phyloP scores from a whole-genome alignment of 2,888 invertebrate species.

The Agapostemon virescens region DNA sequence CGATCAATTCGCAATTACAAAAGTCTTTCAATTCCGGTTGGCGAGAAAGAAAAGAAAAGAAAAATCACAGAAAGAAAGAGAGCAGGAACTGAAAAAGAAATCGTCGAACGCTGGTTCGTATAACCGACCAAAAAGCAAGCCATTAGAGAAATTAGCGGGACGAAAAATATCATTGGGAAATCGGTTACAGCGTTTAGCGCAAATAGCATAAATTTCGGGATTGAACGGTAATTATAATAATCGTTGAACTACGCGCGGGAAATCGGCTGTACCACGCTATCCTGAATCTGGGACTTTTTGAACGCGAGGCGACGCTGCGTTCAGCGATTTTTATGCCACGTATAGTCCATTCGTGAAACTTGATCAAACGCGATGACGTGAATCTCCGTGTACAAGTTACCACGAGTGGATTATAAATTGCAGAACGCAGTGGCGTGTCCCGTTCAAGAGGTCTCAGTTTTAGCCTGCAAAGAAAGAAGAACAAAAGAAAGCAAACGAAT shows the following conservation, averaged over 20 bases:
- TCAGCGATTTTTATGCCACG: too few species aligned
- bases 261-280: constrained; percentile 9
- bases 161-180: constrained; percentile 23
- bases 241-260: constrained; percentile 12
- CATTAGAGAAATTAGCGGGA: constrained; percentile 25
- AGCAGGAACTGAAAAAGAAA: neutral
- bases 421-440: too few species aligned
- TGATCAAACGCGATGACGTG: too few species aligned
- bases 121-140: constrained; percentile 32
- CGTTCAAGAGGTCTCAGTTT: neutral
- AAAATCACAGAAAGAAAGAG: constrained; percentile 7
- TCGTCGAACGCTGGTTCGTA: constrained; percentile 42
- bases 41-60: neutral
- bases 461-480: constrained; percentile 25
- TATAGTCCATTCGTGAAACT: too few species aligned
- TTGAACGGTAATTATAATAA: neutral
- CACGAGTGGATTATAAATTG: too few species aligned
- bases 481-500: constrained; percentile 27
- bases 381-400: too few species aligned
- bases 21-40: neutral
- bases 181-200: constrained; percentile 24
- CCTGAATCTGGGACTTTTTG: neutral
- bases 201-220: constrained; percentile 19
- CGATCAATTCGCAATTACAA: neutral
- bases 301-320: neutral